A percentile compares a stretch with the other conserved stretches of the same genome.
Evolutionary conservation across 2,113 vertebrate species (phyloP).

Genomic region (Trogon surrucura): DNA sequence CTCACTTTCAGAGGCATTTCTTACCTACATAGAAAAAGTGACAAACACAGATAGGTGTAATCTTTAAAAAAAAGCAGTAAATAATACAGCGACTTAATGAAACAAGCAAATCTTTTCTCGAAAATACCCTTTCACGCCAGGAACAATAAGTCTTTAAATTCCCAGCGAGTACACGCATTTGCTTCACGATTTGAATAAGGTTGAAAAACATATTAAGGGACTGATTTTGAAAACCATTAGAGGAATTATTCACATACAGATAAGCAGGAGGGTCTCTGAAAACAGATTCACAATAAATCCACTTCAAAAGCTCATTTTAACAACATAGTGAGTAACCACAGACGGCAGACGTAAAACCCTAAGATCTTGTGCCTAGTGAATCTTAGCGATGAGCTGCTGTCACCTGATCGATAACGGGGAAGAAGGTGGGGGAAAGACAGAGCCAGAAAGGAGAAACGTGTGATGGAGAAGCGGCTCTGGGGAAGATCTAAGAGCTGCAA

Average conservation of each 20-base stretch:
- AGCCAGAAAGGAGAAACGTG: not conserved
- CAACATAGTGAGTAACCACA: not conserved
- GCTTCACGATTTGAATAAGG: not conserved
- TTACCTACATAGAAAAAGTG: not conserved
- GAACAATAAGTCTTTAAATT: not conserved
- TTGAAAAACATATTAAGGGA: not conserved
- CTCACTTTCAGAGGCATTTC: not conserved
- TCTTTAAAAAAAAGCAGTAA: not conserved
- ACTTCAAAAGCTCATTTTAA: not conserved
- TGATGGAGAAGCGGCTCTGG: not conserved
- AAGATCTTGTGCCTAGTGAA: not conserved
- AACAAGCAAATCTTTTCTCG: not conserved
- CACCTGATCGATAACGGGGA: not conserved
- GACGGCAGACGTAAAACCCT: not conserved
- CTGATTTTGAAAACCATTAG: not conserved
- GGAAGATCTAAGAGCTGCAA: not conserved
- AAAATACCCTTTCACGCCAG: not conserved
- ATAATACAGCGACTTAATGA: not conserved
- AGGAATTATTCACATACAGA: not conserved
- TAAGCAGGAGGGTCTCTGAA: not conserved
- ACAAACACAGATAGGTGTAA: not conserved
- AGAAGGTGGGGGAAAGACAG: not conserved
- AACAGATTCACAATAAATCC: not conserved
- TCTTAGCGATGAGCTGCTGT: not conserved
- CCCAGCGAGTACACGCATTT: not conserved